phyloP scores from a whole-genome alignment of 2,888 invertebrate genomes.

The Cosmia trapezina region DNA sequence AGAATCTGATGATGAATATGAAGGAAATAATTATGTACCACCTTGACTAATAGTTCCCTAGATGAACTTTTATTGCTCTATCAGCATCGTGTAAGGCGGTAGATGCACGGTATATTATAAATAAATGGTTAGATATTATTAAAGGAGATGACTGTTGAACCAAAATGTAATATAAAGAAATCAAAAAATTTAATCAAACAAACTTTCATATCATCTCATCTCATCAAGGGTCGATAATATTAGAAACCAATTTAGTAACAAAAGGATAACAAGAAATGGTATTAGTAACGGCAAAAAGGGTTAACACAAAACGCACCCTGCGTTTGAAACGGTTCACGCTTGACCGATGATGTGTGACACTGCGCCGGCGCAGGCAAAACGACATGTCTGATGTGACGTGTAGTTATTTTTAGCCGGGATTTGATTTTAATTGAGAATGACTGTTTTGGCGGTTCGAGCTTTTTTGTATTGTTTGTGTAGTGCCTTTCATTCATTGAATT shows the following conservation, averaged over 20 bases:
- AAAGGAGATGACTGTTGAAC: too few species aligned
- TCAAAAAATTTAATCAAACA: background rate
- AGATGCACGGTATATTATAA: background rate
- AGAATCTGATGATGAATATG: conserved; percentile 15
- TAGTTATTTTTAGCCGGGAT: conserved; percentile 59
- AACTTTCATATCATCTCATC: conserved; percentile 6
- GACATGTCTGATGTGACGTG: conserved; percentile 55
- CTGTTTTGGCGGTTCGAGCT: conserved; percentile 13
- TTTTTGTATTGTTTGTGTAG: conserved; percentile 17
- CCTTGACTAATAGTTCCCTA: background rate
- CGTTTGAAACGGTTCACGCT: conserved; percentile 69
- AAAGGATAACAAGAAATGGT: conserved; percentile 59
- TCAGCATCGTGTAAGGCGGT: background rate
- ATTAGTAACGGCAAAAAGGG: conserved; percentile 66
- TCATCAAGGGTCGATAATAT: conserved; percentile 30
- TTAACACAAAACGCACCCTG: conserved; percentile 64
- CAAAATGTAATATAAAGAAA: background rate
- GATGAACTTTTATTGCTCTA: background rate
- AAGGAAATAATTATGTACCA: background rate
- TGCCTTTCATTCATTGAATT: conserved; percentile 24
- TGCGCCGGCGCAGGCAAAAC: conserved; percentile 49
- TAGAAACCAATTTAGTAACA: conserved; percentile 59
- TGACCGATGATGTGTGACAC: conserved; percentile 66
- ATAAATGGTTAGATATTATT: background rate
- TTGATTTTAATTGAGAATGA: conserved; percentile 63